Conservation (phyloP, 2,888 invertebrate genomes). For the Brachynemurus nebulosus region DNA sequence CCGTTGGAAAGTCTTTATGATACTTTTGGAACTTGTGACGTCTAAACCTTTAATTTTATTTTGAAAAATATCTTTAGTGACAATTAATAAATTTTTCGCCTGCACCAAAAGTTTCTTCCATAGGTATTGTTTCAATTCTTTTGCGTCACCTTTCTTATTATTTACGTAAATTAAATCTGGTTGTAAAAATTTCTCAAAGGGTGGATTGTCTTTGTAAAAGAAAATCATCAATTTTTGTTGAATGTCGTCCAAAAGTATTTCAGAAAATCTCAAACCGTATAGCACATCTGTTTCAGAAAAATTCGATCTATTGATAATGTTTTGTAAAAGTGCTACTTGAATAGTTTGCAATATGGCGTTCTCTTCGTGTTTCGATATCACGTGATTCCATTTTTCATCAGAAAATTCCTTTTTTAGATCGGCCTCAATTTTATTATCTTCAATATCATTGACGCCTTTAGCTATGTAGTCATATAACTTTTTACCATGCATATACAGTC, state of each 20-base stretch:
- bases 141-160: not conserved
- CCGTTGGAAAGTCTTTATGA: not conserved
- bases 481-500: not conserved
- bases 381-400: not conserved
- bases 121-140: not conserved
- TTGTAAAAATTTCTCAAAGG: not conserved
- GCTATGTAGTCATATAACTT: not conserved
- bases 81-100: not conserved
- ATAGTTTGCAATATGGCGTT: not conserved
- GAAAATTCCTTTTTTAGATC: not conserved
- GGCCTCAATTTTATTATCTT: not conserved
- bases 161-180: too few species aligned
- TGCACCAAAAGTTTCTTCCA: not conserved
- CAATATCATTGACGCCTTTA: not conserved
- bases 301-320: not conserved
- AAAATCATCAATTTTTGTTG: conserved; percentile 4
- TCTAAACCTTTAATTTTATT: not conserved
- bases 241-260: not conserved
- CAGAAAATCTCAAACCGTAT: not conserved
- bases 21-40: not conserved
- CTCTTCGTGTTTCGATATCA: not conserved
- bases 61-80: not conserved
- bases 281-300: not conserved
- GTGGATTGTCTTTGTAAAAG: not conserved
- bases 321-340: not conserved